Conservation (phyloP, 2,888 invertebrate genomes). For the Melanotus villosus region DNA sequence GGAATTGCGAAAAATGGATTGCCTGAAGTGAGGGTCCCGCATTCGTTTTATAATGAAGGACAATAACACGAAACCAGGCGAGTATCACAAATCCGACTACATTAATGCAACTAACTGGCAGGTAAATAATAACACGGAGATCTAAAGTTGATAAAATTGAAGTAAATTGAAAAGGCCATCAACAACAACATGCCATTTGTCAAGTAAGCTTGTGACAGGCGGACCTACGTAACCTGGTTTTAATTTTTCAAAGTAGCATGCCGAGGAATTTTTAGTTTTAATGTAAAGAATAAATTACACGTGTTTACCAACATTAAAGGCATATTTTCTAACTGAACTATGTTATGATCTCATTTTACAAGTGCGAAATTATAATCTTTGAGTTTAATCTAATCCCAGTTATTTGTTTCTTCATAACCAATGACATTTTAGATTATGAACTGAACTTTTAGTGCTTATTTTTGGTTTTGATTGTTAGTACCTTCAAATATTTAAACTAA, state of each 20-base stretch:
- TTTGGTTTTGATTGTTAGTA: too few relatives aligned
- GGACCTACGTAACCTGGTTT: background rate
- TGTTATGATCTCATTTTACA: too few relatives aligned
- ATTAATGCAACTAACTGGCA: conserved; percentile 1
- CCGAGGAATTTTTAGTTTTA: background rate
- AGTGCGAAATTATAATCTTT: too few relatives aligned
- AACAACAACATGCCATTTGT: background rate
- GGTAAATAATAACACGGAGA: background rate
- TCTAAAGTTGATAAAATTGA: background rate
- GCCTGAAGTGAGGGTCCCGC: background rate
- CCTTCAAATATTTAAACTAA: too few relatives aligned
- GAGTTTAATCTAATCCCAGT: too few relatives aligned
- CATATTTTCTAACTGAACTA: too few relatives aligned
- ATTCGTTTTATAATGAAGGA: background rate
- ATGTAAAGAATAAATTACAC: background rate
- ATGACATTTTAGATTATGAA: too few relatives aligned
- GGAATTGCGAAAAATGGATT: background rate
- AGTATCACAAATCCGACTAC: background rate
- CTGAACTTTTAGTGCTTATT: too few relatives aligned
- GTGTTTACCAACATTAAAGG: too few relatives aligned
- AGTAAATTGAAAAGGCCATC: background rate
- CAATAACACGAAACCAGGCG: background rate
- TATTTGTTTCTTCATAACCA: too few relatives aligned
- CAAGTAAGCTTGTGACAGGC: background rate
- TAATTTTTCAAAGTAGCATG: background rate